Percentiles rank a stretch among this genome's conserved stretches.
These are phyloP conservation scores for Eleutherodactylus coqui DNA, from an alignment of 2,797 vertebrate species.

Conservation along the genomic window DNA sequence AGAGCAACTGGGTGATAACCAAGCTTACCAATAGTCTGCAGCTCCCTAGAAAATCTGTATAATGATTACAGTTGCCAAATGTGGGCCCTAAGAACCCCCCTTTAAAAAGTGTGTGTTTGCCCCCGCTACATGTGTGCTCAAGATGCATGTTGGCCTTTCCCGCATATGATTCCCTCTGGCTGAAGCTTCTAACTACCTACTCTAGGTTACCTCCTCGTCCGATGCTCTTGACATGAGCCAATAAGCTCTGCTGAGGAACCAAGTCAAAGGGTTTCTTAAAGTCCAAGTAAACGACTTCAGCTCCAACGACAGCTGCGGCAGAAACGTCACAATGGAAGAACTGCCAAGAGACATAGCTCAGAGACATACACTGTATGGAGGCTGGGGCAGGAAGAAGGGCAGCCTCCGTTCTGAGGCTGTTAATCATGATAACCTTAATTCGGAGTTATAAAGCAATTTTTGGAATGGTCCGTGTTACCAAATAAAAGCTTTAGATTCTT, in stretches of 20 bases:
- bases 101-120: too few species aligned
- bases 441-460: too few species aligned
- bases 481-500: background rate
- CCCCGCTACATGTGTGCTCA: too few species aligned
- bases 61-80: too few species aligned
- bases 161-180: background rate
- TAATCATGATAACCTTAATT: too few species aligned
- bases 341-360: background rate
- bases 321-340: slow-evolving; percentile 3
- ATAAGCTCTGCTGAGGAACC: slow-evolving; percentile 16
- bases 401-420: too few species aligned
- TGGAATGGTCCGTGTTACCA: too few species aligned
- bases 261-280: slow-evolving; percentile 10
- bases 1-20: too few species aligned
- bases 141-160: too few species aligned
- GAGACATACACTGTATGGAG: background rate
- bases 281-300: slow-evolving; percentile 40
- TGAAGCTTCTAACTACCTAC: slow-evolving; percentile 20
- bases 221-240: slow-evolving; percentile 38
- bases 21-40: too few species aligned
- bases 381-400: background rate
- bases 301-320: slow-evolving; percentile 24
- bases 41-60: too few species aligned
- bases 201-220: slow-evolving; percentile 41
- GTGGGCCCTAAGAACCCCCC: too few species aligned